Percentiles rank a stretch among this genome's conserved stretches.
phyloP scores from a whole-genome alignment of 2,113 vertebrate genomes.

The Chascanopsetta lugubris region DNA sequence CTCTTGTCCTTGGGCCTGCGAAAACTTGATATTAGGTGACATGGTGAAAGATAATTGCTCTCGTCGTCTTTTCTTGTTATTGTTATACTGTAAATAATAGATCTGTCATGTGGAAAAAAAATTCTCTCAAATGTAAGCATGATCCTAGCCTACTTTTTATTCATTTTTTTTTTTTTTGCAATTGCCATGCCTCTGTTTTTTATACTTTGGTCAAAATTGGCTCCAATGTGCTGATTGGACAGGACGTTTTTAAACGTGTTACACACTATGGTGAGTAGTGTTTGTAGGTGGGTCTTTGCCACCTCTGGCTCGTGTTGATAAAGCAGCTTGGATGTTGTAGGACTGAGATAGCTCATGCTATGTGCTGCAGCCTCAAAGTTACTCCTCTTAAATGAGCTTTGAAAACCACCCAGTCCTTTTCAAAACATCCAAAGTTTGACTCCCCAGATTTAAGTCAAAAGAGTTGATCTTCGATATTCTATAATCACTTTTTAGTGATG shows the following conservation, averaged over 20 bases:
- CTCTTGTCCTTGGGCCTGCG: not conserved
- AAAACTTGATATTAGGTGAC: not conserved
- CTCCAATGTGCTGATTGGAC: not conserved
- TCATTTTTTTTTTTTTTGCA: no score
- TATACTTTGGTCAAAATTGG: not conserved
- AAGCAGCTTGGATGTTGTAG: conserved; percentile 48
- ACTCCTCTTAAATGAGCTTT: not conserved
- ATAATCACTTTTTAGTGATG: not conserved
- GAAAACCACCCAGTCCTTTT: not conserved
- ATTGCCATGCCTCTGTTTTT: not conserved
- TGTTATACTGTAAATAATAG: not conserved
- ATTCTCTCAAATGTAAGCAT: no score
- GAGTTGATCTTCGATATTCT: not conserved
- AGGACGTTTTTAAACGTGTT: not conserved
- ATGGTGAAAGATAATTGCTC: not conserved
- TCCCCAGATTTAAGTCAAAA: not conserved
- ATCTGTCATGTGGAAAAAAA: not conserved
- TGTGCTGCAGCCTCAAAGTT: no score
- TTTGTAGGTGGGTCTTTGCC: conserved; percentile 63
- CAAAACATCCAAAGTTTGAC: not conserved
- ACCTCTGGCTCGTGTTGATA: conserved; percentile 70
- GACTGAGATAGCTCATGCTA: conserved; percentile 72
- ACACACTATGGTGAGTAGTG: no score
- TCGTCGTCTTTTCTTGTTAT: not conserved
- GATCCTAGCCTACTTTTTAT: no score